These are phyloP conservation scores for Machimus rusticus DNA, from an alignment of 2,888 invertebrate species.

Conservation along the genomic window DNA sequence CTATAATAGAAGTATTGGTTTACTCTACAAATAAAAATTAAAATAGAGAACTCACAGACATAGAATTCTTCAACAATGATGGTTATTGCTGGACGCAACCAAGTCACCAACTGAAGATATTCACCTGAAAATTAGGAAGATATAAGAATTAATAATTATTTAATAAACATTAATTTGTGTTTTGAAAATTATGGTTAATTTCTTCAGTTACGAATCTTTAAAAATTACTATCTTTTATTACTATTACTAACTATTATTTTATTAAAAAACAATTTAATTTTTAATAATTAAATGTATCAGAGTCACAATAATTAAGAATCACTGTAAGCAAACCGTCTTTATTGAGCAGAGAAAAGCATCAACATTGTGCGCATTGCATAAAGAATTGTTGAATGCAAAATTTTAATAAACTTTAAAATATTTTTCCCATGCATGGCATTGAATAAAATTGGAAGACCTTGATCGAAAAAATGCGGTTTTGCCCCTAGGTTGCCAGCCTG, in stretches of 20 bases:
- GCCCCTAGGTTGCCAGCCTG: not conserved
- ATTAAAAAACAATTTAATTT: too few relatives aligned
- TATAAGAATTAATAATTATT: not conserved
- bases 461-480: not conserved
- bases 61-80: not conserved
- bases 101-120: slow-evolving; percentile 8
- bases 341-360: not conserved
- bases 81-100: not conserved
- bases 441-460: not conserved
- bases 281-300: too few relatives aligned
- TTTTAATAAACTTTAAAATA: not conserved
- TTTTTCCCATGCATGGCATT: not conserved
- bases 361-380: not conserved
- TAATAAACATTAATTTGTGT: not conserved
- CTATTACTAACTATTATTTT: too few relatives aligned
- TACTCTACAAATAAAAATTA: not conserved
- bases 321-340: not conserved
- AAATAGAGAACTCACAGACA: slow-evolving; percentile 13
- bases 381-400: not conserved
- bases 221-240: too few relatives aligned
- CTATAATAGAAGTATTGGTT: not conserved
- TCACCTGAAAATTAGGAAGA: slow-evolving; percentile 2
- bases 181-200: not conserved
- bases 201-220: not conserved
- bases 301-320: too few relatives aligned